A percentile compares a stretch with the other conserved stretches of the same genome.
These are phyloP conservation scores for Anabas testudineus DNA, from an alignment of 2,797 vertebrate species.

Conservation along the genomic window DNA sequence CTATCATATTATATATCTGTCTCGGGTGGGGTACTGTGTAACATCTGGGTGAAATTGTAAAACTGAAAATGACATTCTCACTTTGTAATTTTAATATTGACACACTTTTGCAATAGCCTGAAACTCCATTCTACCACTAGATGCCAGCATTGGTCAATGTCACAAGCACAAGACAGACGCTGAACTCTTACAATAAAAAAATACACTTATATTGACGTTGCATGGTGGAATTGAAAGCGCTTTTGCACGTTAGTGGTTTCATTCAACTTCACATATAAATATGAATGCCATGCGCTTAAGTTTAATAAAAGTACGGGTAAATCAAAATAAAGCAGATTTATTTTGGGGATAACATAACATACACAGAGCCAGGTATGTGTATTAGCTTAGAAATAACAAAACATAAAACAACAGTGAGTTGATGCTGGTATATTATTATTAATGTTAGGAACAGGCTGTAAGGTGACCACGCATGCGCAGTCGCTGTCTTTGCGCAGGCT, in stretches of 20 bases:
- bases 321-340: not conserved
- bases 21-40: not conserved
- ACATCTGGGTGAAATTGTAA: not conserved
- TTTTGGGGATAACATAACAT: not conserved
- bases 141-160: not conserved
- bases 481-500: constrained; percentile 1
- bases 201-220: not conserved
- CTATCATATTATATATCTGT: too few species aligned
- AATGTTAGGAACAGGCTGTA: constrained; percentile 32
- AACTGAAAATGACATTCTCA: not conserved
- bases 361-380: not conserved
- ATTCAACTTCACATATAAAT: not conserved
- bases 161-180: not conserved
- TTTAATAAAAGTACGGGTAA: not conserved
- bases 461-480: constrained; percentile 75
- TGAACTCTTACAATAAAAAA: not conserved
- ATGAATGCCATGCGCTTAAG: not conserved
- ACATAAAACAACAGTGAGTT: not conserved
- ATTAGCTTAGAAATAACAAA: not conserved
- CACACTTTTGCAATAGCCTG: not conserved
- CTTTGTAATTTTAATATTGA: not conserved
- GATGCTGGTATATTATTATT: not conserved
- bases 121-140: not conserved
- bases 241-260: not conserved
- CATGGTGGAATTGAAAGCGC: not conserved